Evolutionary conservation across 2,888 invertebrate genomes (phyloP).

Genomic region (Diaprepes abbreviatus): DNA sequence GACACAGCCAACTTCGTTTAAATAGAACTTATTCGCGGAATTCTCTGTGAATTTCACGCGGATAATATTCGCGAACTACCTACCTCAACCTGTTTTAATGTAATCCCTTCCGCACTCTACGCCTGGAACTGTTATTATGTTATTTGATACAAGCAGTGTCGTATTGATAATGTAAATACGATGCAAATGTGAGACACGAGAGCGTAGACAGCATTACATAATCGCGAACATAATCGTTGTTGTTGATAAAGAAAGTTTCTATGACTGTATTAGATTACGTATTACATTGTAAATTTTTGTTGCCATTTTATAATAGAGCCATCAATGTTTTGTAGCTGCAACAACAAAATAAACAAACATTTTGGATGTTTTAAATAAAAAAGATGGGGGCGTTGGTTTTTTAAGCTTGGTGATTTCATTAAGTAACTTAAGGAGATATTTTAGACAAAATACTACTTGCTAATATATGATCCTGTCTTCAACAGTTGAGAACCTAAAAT

Average conservation of each 20-base stretch:
- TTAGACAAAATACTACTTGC: too few species aligned
- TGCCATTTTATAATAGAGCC: neutral
- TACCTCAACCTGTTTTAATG: conserved; percentile 47
- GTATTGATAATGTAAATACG: conserved; percentile 39
- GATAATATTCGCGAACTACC: conserved; percentile 32
- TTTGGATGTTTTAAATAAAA: too few species aligned
- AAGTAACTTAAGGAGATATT: too few species aligned
- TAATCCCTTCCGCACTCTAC: conserved; percentile 36
- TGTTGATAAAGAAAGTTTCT: conserved; percentile 32
- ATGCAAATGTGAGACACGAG: conserved; percentile 23
- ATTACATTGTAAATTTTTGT: conserved; percentile 10
- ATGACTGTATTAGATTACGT: conserved; percentile 14
- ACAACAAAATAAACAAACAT: too few species aligned
- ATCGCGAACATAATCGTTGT: conserved; percentile 21
- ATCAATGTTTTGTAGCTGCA: neutral
- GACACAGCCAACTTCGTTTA: neutral
- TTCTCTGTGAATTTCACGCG: conserved; percentile 12
- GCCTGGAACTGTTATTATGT: conserved; percentile 34
- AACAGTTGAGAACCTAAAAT: too few species aligned
- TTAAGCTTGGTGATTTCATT: too few species aligned
- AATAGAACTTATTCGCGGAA: conserved; percentile 5
- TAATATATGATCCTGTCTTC: too few species aligned
- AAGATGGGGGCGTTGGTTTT: too few species aligned
- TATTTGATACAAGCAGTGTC: conserved; percentile 41
- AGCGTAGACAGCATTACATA: conserved; percentile 24